Conservation (phyloP, 2,113 vertebrate species). For the Dunckerocampus dactyliophorus region DNA sequence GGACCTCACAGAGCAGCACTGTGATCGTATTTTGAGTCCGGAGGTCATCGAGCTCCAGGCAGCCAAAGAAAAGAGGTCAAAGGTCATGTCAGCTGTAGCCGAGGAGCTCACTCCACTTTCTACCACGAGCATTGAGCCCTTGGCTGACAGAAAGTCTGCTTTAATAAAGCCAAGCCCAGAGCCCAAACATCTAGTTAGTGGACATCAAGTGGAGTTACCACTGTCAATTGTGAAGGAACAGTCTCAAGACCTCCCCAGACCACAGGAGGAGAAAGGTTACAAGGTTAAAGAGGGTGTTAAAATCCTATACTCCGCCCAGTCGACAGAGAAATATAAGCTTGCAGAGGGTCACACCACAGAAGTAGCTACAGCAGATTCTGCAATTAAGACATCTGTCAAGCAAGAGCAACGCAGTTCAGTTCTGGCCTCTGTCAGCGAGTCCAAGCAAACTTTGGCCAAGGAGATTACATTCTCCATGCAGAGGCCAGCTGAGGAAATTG, state of each 20-base stretch:
- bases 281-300: slow-evolving; percentile 72
- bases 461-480: slow-evolving; percentile 51
- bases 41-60: slow-evolving; percentile 59
- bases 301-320: slow-evolving; percentile 72
- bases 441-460: slow-evolving; percentile 64
- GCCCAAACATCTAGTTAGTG: slow-evolving; percentile 65
- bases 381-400: slow-evolving; percentile 39
- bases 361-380: slow-evolving; percentile 51
- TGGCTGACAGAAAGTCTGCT: slow-evolving; percentile 43
- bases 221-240: slow-evolving; percentile 72
- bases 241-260: slow-evolving; percentile 54
- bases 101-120: slow-evolving; percentile 69
- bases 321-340: slow-evolving; percentile 62
- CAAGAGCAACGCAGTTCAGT: slow-evolving; percentile 53
- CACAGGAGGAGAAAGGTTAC: slow-evolving; percentile 65
- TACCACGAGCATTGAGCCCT: slow-evolving; percentile 55
- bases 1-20: slow-evolving; percentile 75
- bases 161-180: slow-evolving; percentile 53
- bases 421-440: slow-evolving; percentile 60
- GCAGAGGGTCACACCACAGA: slow-evolving; percentile 64
- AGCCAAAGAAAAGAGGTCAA: slow-evolving; percentile 52
- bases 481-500: slow-evolving; percentile 55
- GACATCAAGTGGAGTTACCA: slow-evolving; percentile 67
- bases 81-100: slow-evolving; percentile 65
- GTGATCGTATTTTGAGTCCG: slow-evolving; percentile 69